A percentile compares a stretch with the other conserved stretches of the same genome.
These are phyloP conservation scores for Drosophila ustulata DNA, from an alignment of 2,888 invertebrate species.

Conservation along the genomic window DNA sequence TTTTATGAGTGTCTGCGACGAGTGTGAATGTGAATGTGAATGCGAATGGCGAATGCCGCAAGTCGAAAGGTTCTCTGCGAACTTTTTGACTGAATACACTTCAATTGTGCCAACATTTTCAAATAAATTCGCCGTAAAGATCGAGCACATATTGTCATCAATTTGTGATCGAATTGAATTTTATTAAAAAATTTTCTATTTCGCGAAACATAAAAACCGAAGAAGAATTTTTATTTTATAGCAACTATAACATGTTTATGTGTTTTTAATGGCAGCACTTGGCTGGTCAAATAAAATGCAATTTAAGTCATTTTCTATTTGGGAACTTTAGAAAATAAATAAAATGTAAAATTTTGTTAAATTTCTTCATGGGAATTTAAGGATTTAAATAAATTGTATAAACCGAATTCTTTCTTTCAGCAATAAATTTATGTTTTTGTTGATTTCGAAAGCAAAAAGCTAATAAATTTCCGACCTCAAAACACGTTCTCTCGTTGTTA, in stretches of 20 bases:
- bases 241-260: background rate
- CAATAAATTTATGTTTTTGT: background rate
- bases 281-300: background rate
- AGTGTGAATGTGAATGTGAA: constrained; percentile 20
- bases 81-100: background rate
- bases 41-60: constrained; percentile 9
- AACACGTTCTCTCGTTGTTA: background rate
- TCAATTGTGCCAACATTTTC: background rate
- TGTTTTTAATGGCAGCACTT: background rate
- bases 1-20: constrained; percentile 26
- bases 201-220: background rate
- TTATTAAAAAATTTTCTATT: background rate
- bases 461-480: background rate
- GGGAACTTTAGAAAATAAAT: background rate
- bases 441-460: background rate
- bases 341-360: too few species aligned
- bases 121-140: constrained; percentile 15
- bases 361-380: too few species aligned
- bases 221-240: background rate
- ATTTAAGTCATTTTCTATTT: background rate
- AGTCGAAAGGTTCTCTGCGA: background rate
- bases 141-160: background rate
- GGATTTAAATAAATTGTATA: too few species aligned
- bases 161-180: background rate
- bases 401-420: too few species aligned